These are phyloP conservation scores for Serinus canaria DNA, from an alignment of 2,113 vertebrate species.

Conservation along the genomic window DNA sequence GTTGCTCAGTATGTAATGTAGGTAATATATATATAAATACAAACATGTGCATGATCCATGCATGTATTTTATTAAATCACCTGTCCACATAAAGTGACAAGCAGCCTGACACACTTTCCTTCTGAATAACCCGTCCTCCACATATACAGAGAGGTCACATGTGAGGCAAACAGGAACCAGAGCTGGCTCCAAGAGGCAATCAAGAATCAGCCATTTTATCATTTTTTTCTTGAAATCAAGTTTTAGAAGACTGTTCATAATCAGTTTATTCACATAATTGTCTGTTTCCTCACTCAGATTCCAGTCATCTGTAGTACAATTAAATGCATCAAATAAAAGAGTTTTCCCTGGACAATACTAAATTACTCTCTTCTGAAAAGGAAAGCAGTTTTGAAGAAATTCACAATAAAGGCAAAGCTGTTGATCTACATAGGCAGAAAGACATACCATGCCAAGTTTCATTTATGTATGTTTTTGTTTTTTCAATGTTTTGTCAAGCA, in stretches of 20 bases:
- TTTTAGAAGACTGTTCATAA: neutral
- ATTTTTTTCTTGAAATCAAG: neutral
- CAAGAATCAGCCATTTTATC: neutral
- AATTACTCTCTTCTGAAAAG: neutral
- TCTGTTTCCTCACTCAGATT: neutral
- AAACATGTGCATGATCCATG: too few relatives aligned
- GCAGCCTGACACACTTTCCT: neutral
- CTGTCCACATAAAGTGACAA: neutral
- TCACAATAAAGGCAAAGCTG: neutral
- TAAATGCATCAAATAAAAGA: neutral
- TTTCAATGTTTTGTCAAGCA: constrained; percentile 48
- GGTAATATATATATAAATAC: too few relatives aligned
- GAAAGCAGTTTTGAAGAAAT: constrained; percentile 20
- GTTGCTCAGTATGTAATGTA: neutral
- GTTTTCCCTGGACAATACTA: neutral
- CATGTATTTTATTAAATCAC: neutral
- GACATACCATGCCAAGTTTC: constrained; percentile 11
- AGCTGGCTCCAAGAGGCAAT: neutral
- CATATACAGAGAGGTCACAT: fast-evolving
- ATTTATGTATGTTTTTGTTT: constrained; percentile 30
- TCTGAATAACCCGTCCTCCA: neutral
- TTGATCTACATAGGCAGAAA: constrained; percentile 33
- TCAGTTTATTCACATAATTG: neutral
- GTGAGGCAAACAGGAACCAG: neutral
- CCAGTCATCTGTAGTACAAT: neutral